Evolutionary conservation across 2,888 invertebrate species (phyloP).

Genomic region (Limenitis camilla): DNA sequence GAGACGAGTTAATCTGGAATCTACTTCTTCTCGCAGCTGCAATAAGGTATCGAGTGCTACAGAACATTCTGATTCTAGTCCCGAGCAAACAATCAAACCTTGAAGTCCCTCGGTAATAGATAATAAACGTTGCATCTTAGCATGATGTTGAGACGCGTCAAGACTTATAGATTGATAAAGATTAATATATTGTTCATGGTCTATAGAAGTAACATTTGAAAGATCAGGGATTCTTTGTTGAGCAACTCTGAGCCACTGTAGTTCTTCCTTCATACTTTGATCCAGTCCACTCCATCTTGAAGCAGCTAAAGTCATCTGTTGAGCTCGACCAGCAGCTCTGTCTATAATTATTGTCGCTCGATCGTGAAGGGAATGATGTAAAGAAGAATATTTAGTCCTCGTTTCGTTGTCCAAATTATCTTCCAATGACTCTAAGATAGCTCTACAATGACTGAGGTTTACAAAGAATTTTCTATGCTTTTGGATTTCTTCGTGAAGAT

Average conservation of each 20-base stretch:
- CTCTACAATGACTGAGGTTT: constrained; percentile 89
- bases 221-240: constrained; percentile 89
- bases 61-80: constrained; percentile 82
- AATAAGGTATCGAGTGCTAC: constrained; percentile 81
- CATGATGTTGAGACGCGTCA: constrained; percentile 87
- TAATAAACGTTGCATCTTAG: constrained; percentile 82
- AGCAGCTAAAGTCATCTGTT: constrained; percentile 88
- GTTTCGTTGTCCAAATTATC: constrained; percentile 88
- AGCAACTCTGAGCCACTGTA: constrained; percentile 87
- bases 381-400: constrained; percentile 78
- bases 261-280: constrained; percentile 87
- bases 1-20: constrained; percentile 80
- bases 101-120: constrained; percentile 83
- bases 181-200: constrained; percentile 89
- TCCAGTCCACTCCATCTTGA: constrained; percentile 88
- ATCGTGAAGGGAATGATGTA: constrained; percentile 85
- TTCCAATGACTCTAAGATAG: constrained; percentile 89
- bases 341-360: constrained; percentile 85
- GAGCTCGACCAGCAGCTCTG: constrained; percentile 85
- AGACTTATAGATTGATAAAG: constrained; percentile 85
- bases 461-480: constrained; percentile 92
- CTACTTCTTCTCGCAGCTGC: constrained; percentile 84
- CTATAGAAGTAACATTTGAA: constrained; percentile 85
- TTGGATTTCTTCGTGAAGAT: constrained; percentile 91
- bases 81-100: constrained; percentile 82